Evolutionary conservation across 2,797 vertebrate species (phyloP).

Genomic region (Myotis vivesi): DNA sequence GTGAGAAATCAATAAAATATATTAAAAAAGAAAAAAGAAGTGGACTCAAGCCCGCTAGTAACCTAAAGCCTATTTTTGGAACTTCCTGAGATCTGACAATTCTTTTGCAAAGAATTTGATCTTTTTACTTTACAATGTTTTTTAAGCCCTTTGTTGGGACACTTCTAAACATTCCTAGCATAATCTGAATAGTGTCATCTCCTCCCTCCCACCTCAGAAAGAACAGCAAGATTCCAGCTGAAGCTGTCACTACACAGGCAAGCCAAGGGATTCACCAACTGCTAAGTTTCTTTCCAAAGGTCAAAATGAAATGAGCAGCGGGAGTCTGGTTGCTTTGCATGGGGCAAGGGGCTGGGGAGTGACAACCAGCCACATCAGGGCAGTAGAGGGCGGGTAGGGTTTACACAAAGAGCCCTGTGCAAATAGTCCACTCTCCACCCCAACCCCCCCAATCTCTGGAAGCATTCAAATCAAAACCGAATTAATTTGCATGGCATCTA

Average conservation of each 20-base stretch:
- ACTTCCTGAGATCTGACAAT: slow-evolving; percentile 35
- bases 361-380: neutral
- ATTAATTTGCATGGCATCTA: slow-evolving; percentile 85
- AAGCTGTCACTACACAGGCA: neutral
- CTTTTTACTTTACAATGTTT: slow-evolving; percentile 48
- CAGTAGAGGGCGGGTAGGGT: neutral
- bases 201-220: slow-evolving; percentile 33
- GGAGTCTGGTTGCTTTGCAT: neutral
- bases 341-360: neutral
- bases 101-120: slow-evolving; percentile 55
- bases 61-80: neutral
- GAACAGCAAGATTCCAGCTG: neutral
- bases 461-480: slow-evolving; percentile 79
- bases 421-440: slow-evolving; percentile 57
- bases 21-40: no score
- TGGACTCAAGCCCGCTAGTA: neutral
- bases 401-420: slow-evolving; percentile 48
- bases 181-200: slow-evolving; percentile 45
- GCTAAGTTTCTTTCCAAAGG: slow-evolving; percentile 46
- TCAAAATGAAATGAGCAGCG: slow-evolving; percentile 50
- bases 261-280: neutral
- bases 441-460: slow-evolving; percentile 62
- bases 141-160: neutral
- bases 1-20: no score
- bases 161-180: slow-evolving; percentile 36